Percentiles rank a stretch among this genome's conserved stretches.
Evolutionary conservation across 2,797 vertebrate species (phyloP).

Genomic region (Bryconaethiops microstoma): DNA sequence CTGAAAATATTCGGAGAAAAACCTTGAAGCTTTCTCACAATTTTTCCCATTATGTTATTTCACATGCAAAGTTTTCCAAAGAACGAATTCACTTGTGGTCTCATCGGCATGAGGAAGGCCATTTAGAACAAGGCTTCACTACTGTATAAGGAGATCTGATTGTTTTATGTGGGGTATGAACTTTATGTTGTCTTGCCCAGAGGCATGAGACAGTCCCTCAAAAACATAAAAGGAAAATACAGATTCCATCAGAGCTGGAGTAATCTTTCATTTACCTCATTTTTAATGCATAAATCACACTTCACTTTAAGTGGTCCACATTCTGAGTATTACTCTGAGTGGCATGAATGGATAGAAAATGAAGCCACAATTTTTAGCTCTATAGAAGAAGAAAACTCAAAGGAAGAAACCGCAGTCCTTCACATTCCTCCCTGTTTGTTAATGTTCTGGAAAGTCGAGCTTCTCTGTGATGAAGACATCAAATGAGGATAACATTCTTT

Average conservation of each 20-base stretch:
- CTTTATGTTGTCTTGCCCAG: slow-evolving; percentile 28
- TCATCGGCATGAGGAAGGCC: slow-evolving; percentile 26
- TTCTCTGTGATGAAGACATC: background rate
- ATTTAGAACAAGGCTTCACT: slow-evolving; percentile 30
- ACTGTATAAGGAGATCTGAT: slow-evolving; percentile 37
- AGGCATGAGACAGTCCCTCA: slow-evolving; percentile 25
- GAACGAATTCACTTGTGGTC: slow-evolving; percentile 32
- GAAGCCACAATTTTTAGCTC: background rate
- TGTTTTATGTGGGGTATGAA: slow-evolving; percentile 44
- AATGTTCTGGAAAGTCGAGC: background rate
- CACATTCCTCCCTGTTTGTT: background rate
- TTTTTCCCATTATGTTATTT: background rate
- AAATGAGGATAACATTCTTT: background rate
- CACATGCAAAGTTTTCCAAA: background rate
- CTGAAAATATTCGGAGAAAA: background rate
- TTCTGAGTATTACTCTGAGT: background rate
- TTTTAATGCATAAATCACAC: background rate
- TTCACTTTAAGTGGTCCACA: background rate
- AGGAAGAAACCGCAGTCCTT: background rate
- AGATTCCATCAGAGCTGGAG: slow-evolving; percentile 4
- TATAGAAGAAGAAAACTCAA: background rate
- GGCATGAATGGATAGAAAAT: background rate
- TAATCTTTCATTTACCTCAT: slow-evolving; percentile 3
- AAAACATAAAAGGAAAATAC: background rate
- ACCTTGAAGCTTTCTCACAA: background rate